Conservation (phyloP, 2,888 invertebrate species). For the Leptinotarsa haldemani region DNA sequence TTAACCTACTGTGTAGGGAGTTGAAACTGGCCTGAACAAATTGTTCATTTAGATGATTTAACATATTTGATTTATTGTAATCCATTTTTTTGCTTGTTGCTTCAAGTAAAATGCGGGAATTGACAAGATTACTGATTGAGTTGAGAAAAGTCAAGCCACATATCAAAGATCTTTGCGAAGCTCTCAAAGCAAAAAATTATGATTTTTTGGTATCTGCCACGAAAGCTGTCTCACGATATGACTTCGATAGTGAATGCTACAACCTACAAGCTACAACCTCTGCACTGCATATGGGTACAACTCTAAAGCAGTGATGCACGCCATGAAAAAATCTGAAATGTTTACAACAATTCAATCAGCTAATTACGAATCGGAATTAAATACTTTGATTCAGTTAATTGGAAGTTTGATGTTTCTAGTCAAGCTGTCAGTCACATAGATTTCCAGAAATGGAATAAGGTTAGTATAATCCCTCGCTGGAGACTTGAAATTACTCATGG, state of each 20-base stretch:
- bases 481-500: constrained; percentile 46
- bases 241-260: constrained; percentile 28
- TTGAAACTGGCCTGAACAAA: too few relatives aligned
- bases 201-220: constrained; percentile 21
- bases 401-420: constrained; percentile 44
- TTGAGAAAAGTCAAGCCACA: constrained; percentile 20
- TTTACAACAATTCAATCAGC: constrained; percentile 27
- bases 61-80: too few relatives aligned
- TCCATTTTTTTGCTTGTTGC: too few relatives aligned
- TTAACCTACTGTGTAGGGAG: too few relatives aligned
- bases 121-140: constrained; percentile 19
- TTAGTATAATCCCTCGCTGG: constrained; percentile 29
- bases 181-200: constrained; percentile 16
- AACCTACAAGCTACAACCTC: constrained; percentile 33
- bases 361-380: constrained; percentile 45
- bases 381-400: constrained; percentile 46
- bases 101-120: constrained; percentile 26
- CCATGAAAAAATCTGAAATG: constrained; percentile 41
- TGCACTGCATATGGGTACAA: constrained; percentile 40
- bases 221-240: constrained; percentile 31
- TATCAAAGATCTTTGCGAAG: constrained; percentile 15
- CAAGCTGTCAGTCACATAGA: constrained; percentile 24
- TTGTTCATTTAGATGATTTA: too few relatives aligned
- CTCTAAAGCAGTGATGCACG: constrained; percentile 42
- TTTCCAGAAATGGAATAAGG: constrained; percentile 28